Evolutionary conservation across 2,888 invertebrate species (phyloP), one percentile per base, ranked within the genome.

Genomic region (Eupithecia subfuscata): DNA sequence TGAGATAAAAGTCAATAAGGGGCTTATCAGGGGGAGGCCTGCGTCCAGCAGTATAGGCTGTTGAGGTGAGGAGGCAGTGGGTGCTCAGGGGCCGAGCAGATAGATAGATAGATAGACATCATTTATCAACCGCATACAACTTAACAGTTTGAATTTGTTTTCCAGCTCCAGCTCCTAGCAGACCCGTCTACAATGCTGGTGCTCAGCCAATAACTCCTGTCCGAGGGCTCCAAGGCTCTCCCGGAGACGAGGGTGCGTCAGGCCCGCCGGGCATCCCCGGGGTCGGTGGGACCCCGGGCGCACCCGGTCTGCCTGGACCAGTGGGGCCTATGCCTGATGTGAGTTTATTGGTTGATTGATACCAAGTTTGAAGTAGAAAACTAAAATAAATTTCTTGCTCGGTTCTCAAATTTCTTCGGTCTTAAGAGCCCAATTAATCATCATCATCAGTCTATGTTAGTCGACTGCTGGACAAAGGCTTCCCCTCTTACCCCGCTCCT

Each of bases 291-390:
- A 85, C 88, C 0, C 95, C 96, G 0, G 97, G 97, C 0, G 95
- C 96, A 60, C 97, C 97, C 0, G 97, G 97, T 0, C 87, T 85
- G 18, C 96, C 96, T 0, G 98, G 98, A 18, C 95, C 96, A 4
- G 96, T 97, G 18, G 98, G 98, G 67, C 95, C 96, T 0, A 94
- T 96, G 81, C 97, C 97, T 60, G 97, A 97, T 90, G 96, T 96
- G 84, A 93, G 94, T 37, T 37, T 37, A 37, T 37, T 37, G 37
- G 40, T 40, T 11, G 40, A 40, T 40, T 40, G 11, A 40, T 40
- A 40, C 1, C 40, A 40, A 40, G 40, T 40, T 40, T 40, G 11
- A 2, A 40, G 40, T 7, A 40, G 11, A 40, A 40, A 40, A 40
- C 0, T 6, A 40, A 11, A 40, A 40, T 9, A 40, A 11, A 11